Conservation (phyloP, 30 jellyfish, hydroid and myxozoan species). For the Pseudorhiza aurosa region DNA sequence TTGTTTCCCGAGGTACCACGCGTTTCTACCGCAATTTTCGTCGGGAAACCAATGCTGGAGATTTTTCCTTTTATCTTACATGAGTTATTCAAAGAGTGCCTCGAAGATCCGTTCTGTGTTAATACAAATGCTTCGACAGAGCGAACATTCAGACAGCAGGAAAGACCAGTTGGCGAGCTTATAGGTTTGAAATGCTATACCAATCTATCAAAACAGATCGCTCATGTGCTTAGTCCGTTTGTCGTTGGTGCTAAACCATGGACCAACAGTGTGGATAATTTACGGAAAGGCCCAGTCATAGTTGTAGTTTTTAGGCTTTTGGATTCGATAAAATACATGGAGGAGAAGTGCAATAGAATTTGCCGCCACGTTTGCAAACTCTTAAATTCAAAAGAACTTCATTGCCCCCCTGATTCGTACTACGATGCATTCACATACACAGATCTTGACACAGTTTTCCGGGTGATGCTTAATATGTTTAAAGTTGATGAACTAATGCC, state of each 20-base stretch:
- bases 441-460: constrained; percentile 51
- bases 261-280: not conserved
- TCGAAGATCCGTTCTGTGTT: constrained; percentile 38
- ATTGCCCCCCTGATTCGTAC: constrained; percentile 35
- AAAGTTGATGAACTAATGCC: constrained; percentile 42
- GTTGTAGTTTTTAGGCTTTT: constrained; percentile 29
- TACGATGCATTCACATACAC: constrained; percentile 50
- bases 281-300: constrained; percentile 55
- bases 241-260: constrained; percentile 51
- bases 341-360: constrained; percentile 16
- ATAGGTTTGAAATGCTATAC: constrained; percentile 37
- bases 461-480: constrained; percentile 63
- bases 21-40: constrained; percentile 18
- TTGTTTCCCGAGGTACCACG: constrained; percentile 34
- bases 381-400: constrained; percentile 15
- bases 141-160: constrained; percentile 25
- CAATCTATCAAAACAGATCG: constrained; percentile 21
- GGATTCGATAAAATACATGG: constrained; percentile 2
- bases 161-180: constrained; percentile 52
- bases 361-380: not conserved
- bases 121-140: constrained; percentile 24
- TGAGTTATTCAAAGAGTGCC: constrained; percentile 35
- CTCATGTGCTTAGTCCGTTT: constrained; percentile 43
- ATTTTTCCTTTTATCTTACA: constrained; percentile 15
- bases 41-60: constrained; percentile 63